Conservation (phyloP, 1,140 invertebrate genomes). For the Drosophila burlai region DNA sequence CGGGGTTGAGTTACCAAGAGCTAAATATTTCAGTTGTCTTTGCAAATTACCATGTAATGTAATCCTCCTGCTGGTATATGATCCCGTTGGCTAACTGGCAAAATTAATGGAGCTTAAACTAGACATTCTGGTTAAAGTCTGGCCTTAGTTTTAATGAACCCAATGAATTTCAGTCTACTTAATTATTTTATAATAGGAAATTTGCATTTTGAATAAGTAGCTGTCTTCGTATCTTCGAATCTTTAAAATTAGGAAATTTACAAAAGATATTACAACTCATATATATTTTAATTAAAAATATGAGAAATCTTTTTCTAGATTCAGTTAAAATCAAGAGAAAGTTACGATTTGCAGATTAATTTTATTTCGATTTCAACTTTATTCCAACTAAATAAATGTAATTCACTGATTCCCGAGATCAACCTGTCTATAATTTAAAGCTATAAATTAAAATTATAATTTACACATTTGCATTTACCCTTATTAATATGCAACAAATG, state of each 20-base stretch:
- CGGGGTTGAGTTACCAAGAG: slow-evolving; percentile 11
- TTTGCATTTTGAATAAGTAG: no score
- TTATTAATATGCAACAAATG: slow-evolving; percentile 40
- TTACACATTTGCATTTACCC: slow-evolving; percentile 4
- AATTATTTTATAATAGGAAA: background rate
- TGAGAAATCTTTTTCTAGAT: background rate
- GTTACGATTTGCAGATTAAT: no score
- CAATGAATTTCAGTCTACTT: background rate
- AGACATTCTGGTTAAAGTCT: background rate
- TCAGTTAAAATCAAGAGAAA: background rate
- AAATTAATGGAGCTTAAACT: slow-evolving; percentile 14
- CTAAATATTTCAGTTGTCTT: slow-evolving; percentile 30
- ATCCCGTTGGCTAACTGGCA: background rate
- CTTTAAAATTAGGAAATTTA: no score
- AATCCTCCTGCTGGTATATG: background rate
- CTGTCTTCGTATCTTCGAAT: no score
- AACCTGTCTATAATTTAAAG: background rate
- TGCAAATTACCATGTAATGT: slow-evolving; percentile 28
- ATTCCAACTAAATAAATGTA: background rate
- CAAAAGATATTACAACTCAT: background rate
- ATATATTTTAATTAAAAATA: background rate
- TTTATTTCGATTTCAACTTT: background rate
- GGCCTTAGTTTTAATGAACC: background rate
- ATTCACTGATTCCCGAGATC: no score
- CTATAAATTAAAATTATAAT: background rate